Conservation (phyloP, 2,113 vertebrate genomes). For the Lycaon pictus region DNA sequence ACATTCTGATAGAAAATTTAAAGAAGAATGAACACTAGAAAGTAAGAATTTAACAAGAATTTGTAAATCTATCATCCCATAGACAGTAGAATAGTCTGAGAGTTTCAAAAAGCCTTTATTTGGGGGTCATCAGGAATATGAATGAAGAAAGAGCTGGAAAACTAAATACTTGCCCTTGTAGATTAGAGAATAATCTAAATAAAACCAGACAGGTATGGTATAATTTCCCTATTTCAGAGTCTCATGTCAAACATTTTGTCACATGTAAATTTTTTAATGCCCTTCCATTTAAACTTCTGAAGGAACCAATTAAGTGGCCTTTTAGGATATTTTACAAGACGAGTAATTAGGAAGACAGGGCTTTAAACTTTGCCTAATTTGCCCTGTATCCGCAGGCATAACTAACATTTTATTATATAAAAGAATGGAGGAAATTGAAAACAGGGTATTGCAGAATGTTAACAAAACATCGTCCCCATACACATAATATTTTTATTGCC, state of each 20-base stretch:
- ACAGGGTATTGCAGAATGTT: slow-evolving; percentile 83
- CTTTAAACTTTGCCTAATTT: slow-evolving; percentile 84
- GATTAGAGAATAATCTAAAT: not conserved
- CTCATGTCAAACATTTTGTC: slow-evolving; percentile 68
- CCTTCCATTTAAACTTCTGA: slow-evolving; percentile 66
- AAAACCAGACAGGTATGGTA: not conserved
- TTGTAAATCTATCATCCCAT: not conserved
- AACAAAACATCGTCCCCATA: slow-evolving; percentile 73
- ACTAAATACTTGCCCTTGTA: not conserved
- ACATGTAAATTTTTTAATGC: slow-evolving; percentile 63
- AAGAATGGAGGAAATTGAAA: slow-evolving; percentile 89
- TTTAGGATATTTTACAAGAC: slow-evolving; percentile 85
- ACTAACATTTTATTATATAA: slow-evolving; percentile 86
- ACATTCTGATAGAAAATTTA: not conserved
- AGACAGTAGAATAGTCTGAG: not conserved
- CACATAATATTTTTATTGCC: slow-evolving; percentile 75
- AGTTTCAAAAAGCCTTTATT: not conserved
- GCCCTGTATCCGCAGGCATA: slow-evolving; percentile 85
- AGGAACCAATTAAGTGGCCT: slow-evolving; percentile 77
- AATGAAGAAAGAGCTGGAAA: not conserved
- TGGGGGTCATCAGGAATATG: not conserved
- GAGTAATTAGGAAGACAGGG: slow-evolving; percentile 82
- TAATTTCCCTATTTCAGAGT: slow-evolving; percentile 24
- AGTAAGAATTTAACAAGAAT: slow-evolving; percentile 30
- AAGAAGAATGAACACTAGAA: slow-evolving; percentile 20